These are phyloP conservation scores for Ditylenchus dipsaci DNA, from an alignment of 1,140 invertebrate species.

Conservation along the genomic window DNA sequence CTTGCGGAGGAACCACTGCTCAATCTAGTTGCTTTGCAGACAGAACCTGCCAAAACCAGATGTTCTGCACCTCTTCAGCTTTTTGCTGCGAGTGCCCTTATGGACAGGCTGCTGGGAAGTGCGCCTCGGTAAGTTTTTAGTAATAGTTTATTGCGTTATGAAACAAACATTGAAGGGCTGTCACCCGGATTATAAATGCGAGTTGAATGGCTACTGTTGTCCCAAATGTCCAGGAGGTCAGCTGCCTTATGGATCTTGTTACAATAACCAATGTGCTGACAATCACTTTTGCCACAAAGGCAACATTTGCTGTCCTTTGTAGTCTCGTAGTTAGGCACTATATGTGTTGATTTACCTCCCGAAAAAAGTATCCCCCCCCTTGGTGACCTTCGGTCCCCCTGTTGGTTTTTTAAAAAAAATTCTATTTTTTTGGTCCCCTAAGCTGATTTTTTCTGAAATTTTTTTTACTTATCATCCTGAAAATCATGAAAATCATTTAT, in stretches of 20 bases:
- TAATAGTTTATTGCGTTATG: background rate
- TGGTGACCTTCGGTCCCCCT: no score
- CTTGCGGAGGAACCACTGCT: constrained; percentile 24
- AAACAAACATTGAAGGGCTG: constrained; percentile 8
- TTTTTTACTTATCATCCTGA: no score
- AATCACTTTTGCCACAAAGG: constrained; percentile 17
- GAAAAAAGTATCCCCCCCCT: no score
- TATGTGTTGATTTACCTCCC: no score
- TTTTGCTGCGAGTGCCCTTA: constrained; percentile 29
- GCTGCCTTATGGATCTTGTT: constrained; percentile 23
- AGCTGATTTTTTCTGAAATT: no score
- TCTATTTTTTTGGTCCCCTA: no score
- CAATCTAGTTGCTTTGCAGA: constrained; percentile 20
- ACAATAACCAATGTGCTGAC: constrained; percentile 12
- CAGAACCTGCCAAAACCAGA: constrained; percentile 1
- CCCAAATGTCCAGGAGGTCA: constrained; percentile 11
- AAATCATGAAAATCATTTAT: no score
- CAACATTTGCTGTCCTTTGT: constrained; percentile 25
- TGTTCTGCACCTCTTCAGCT: constrained; percentile 23
- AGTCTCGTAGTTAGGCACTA: no score
- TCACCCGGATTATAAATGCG: constrained; percentile 12
- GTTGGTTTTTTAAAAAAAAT: no score
- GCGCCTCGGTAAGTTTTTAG: constrained; percentile 13
- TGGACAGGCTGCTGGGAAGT: constrained; percentile 16
- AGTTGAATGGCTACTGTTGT: constrained; percentile 18